These are phyloP conservation scores for Pampus argenteus DNA, from an alignment of 2,797 vertebrate species.

Conservation along the genomic window DNA sequence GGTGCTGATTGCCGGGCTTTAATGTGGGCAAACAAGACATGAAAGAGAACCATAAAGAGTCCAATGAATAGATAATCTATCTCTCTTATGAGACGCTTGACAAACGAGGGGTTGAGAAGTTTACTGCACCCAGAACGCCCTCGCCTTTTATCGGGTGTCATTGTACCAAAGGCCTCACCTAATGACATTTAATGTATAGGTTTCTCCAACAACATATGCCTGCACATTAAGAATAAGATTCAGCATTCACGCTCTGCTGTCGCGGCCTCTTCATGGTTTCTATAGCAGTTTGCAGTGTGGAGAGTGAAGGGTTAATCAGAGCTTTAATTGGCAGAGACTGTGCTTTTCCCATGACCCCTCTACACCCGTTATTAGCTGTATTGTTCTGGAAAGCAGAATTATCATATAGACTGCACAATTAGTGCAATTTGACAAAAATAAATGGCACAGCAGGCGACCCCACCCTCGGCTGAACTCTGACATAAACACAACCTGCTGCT, in stretches of 20 bases:
- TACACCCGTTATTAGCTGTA: slow-evolving; percentile 67
- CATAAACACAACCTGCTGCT: slow-evolving; percentile 6
- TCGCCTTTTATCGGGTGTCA: slow-evolving; percentile 22
- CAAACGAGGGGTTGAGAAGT: slow-evolving; percentile 53
- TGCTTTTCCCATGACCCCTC: slow-evolving; percentile 74
- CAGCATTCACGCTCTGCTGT: neutral
- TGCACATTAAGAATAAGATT: neutral
- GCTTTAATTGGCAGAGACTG: slow-evolving; percentile 74
- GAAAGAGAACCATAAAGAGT: slow-evolving; percentile 65
- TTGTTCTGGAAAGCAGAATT: slow-evolving; percentile 59
- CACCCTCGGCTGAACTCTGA: slow-evolving; percentile 46
- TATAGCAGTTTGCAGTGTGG: slow-evolving; percentile 31
- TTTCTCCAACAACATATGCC: slow-evolving; percentile 20
- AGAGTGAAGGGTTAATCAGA: slow-evolving; percentile 61
- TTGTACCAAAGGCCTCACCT: slow-evolving; percentile 25
- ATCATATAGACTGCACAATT: slow-evolving; percentile 80
- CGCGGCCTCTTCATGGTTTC: neutral
- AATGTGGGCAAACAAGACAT: slow-evolving; percentile 78
- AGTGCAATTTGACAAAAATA: slow-evolving; percentile 49
- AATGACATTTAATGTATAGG: slow-evolving; percentile 18
- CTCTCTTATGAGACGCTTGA: slow-evolving; percentile 57
- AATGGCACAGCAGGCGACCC: slow-evolving; percentile 45
- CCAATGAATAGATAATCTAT: slow-evolving; percentile 66
- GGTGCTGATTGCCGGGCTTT: slow-evolving; percentile 57
- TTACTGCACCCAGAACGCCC: slow-evolving; percentile 46